These are phyloP conservation scores for Bradypodion ventrale DNA, from an alignment of 2,797 vertebrate genomes.

Conservation along the genomic window DNA sequence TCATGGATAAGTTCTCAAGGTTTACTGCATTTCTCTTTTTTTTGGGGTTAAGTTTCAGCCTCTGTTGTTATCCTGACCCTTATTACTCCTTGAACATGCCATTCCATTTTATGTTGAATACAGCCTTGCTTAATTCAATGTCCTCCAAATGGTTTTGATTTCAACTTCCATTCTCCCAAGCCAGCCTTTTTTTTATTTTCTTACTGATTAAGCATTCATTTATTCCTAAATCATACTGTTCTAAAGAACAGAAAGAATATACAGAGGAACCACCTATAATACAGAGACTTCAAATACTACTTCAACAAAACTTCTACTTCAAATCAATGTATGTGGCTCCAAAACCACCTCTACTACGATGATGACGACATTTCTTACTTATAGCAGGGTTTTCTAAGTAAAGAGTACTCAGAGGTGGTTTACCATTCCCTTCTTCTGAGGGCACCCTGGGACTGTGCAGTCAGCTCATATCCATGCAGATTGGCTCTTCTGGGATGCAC, in stretches of 20 bases:
- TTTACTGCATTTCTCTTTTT: background rate
- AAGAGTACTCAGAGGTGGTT: no score
- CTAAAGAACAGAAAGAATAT: background rate
- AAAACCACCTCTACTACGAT: no score
- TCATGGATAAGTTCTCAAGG: background rate
- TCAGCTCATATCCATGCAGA: no score
- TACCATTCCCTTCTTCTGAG: no score
- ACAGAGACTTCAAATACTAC: background rate
- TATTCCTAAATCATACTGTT: background rate
- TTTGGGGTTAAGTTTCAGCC: background rate
- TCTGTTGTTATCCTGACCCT: background rate
- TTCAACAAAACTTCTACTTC: no score
- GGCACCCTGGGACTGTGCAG: no score
- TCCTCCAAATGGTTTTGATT: background rate
- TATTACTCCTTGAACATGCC: background rate
- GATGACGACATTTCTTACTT: background rate
- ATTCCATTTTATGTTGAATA: background rate
- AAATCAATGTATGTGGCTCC: no score
- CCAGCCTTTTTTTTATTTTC: background rate
- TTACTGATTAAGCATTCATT: background rate
- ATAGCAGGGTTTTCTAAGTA: no score
- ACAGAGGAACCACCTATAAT: background rate
- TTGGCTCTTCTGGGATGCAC: no score
- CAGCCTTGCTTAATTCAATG: background rate
- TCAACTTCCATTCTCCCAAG: background rate